phyloP scores from a whole-genome alignment of 2,888 invertebrate genomes.

The Anorthoa munda region DNA sequence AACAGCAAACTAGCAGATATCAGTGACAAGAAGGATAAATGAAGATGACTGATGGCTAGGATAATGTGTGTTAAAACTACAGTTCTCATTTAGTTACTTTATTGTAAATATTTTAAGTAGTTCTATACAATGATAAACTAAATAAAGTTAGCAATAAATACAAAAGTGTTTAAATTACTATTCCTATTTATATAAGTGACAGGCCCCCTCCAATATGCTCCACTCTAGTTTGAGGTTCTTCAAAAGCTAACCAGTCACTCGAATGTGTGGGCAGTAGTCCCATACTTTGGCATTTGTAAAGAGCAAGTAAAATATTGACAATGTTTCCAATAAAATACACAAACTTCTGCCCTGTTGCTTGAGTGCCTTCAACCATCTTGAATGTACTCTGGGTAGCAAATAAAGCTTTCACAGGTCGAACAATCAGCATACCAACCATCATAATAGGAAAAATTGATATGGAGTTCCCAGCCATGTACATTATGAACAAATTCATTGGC shows the following conservation, averaged over 20 bases:
- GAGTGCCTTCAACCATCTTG: slow-evolving; percentile 98
- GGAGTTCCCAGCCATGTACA: slow-evolving; percentile 99
- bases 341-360: slow-evolving; percentile 97
- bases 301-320: slow-evolving; percentile 96
- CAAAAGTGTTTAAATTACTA: slow-evolving; percentile 64
- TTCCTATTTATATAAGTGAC: slow-evolving; percentile 88
- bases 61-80: slow-evolving; percentile 42
- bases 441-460: slow-evolving; percentile 99
- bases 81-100: slow-evolving; percentile 67
- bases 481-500: slow-evolving; percentile 99
- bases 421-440: slow-evolving; percentile 99
- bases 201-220: slow-evolving; percentile 97
- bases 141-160: slow-evolving; percentile 76
- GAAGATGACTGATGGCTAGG: slow-evolving; percentile 60
- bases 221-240: slow-evolving; percentile 96
- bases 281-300: slow-evolving; percentile 99
- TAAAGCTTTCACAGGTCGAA: slow-evolving; percentile 98
- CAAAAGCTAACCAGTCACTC: slow-evolving; percentile 99
- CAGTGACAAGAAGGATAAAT: slow-evolving; percentile 79
- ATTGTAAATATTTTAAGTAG: slow-evolving; percentile 85
- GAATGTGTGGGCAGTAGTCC: slow-evolving; percentile 98
- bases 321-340: slow-evolving; percentile 98
- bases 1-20: slow-evolving; percentile 91
- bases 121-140: slow-evolving; percentile 78
- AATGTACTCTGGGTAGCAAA: slow-evolving; percentile 97